Evolutionary conservation across 2,113 vertebrate genomes (phyloP).

Genomic region (Rhodinocichla rosea): DNA sequence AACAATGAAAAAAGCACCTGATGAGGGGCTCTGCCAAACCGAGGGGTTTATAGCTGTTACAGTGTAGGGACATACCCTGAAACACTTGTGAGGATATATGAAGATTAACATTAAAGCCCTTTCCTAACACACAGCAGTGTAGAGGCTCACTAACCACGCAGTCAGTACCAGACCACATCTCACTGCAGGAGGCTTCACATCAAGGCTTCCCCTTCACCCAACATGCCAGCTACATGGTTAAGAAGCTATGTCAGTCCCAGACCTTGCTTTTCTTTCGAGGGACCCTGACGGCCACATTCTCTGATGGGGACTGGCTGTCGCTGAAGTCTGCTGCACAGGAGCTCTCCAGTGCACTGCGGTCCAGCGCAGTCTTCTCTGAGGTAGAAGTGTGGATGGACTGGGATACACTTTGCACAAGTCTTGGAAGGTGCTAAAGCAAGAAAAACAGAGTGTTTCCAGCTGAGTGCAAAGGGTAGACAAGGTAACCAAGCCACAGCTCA

Average conservation of each 20-base stretch:
- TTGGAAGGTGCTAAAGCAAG: conserved; percentile 73
- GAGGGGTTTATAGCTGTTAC: background rate
- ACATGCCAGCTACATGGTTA: background rate
- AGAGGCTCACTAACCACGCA: background rate
- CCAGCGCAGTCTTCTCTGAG: conserved; percentile 38
- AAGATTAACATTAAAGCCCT: background rate
- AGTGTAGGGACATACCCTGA: background rate
- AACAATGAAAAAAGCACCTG: background rate
- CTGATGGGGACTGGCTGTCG: conserved; percentile 80
- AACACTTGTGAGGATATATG: background rate
- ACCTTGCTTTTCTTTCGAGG: conserved; percentile 80
- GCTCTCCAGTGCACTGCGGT: conserved; percentile 73
- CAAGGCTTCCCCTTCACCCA: background rate
- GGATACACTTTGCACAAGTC: conserved; percentile 50
- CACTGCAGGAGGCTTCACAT: rapidly evolving
- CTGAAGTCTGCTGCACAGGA: conserved; percentile 87
- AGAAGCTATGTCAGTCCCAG: background rate
- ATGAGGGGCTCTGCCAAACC: background rate
- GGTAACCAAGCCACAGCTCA: background rate
- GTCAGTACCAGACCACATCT: background rate
- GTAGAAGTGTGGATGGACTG: conserved; percentile 60
- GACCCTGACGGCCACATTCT: conserved; percentile 35
- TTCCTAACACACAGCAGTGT: background rate
- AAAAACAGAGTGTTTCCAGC: background rate
- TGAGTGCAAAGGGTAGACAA: background rate